Evolutionary conservation across 2,113 vertebrate species (phyloP), one percentile per base, ranked within the genome.

Genomic region (Sceloporus tristichus): DNA sequence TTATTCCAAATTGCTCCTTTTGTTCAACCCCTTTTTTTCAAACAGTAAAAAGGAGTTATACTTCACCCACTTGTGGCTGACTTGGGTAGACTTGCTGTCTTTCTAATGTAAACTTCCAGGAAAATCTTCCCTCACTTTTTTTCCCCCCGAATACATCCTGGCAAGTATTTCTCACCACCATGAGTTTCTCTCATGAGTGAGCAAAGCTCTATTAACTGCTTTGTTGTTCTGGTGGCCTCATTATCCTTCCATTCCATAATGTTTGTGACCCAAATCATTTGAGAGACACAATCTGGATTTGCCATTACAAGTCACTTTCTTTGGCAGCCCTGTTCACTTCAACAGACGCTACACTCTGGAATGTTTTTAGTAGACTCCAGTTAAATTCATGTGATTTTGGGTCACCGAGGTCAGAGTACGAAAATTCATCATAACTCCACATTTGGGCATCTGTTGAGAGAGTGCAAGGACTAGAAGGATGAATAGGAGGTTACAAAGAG

Each of bases 191-290:
- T 23, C 11, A 68, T 79, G 62, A 65, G 29, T 48, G 21, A 9
- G 2, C 76, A 79, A 23, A 82, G 38, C 25, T 73, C 79, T 40
- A 9, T 82, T 87, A 29, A 73, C 7, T 74, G 68, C 40, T 87
- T 27, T 75, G 38, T 62, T 59, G n/a, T 74, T 73, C 59, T 27
- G 78, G 2, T 56, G n/a, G 34, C 53, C 14, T 74, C 53, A 40
- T 59, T 73, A 65, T 48, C 54, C 71, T 48, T 82, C 54, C 38
- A 14, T 75, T 82, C 70, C 56, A 48, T 75, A 59, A 42, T 25
- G 27, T 87, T 82, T 75, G 54, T 73, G 42, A 86, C n/a, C 13
- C 14, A 40, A 79, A 79, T 86, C 19, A 71, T 70, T 13, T 79
- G 38, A 48, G 73, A 85, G 75, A 27, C 48, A 38, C 77, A 38